These are phyloP conservation scores for Lepas anatifera DNA, from an alignment of 2,888 invertebrate species.

Conservation along the genomic window DNA sequence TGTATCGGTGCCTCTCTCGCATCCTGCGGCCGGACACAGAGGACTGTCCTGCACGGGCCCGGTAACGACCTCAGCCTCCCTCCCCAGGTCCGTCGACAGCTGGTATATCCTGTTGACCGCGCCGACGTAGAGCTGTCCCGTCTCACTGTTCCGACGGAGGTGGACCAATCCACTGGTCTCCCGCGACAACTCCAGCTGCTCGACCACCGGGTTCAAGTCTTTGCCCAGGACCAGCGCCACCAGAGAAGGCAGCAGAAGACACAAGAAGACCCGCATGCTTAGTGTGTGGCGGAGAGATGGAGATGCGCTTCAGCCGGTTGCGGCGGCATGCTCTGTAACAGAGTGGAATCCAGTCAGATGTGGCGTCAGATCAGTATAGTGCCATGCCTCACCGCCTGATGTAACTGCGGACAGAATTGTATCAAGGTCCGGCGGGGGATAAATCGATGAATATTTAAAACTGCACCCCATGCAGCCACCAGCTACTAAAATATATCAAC, in stretches of 20 bases:
- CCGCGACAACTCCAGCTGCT: conserved; percentile 22
- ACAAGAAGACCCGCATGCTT: too few relatives aligned
- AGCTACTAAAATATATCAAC: too few relatives aligned
- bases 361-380: too few relatives aligned
- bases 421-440: too few relatives aligned
- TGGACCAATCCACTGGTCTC: conserved; percentile 23
- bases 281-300: too few relatives aligned
- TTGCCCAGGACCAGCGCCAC: conserved; percentile 86
- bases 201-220: conserved; percentile 72
- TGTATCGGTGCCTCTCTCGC: conserved; percentile 32
- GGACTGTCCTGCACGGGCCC: conserved; percentile 81
- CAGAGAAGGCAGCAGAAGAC: conserved; percentile 34
- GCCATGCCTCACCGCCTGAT: too few relatives aligned
- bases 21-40: conserved; percentile 76
- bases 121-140: conserved; percentile 57
- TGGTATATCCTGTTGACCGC: conserved; percentile 76
- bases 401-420: too few relatives aligned
- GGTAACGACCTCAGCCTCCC: conserved; percentile 42
- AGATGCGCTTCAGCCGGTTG: too few relatives aligned
- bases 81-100: conserved; percentile 35
- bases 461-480: too few relatives aligned
- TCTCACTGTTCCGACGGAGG: conserved; percentile 19
- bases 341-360: too few relatives aligned
- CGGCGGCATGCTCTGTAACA: too few relatives aligned
- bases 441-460: too few relatives aligned